Conservation (phyloP, 2,888 invertebrate genomes). For the Pelosia muscerda region DNA sequence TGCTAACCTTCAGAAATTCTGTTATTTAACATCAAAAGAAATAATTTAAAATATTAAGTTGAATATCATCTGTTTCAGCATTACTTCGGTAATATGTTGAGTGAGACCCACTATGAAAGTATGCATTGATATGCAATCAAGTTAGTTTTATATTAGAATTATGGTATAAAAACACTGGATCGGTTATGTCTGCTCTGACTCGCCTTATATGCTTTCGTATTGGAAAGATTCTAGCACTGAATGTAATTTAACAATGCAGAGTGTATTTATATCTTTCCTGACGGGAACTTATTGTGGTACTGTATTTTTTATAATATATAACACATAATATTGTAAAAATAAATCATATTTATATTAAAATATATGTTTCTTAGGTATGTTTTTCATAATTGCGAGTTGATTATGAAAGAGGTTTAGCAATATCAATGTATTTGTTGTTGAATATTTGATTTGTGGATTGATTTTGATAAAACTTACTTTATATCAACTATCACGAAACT, state of each 20-base stretch:
- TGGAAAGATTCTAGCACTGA: neutral
- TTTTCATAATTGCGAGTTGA: neutral
- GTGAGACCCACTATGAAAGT: neutral
- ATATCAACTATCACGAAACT: neutral
- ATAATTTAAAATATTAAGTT: neutral
- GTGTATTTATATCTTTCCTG: neutral
- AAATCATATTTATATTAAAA: neutral
- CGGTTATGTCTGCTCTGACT: slow-evolving; percentile 9
- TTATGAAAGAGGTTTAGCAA: neutral
- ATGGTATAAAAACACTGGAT: neutral
- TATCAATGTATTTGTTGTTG: neutral
- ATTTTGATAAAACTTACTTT: neutral
- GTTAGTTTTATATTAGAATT: neutral
- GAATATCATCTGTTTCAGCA: neutral
- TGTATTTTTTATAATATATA: neutral
- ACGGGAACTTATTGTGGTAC: neutral
- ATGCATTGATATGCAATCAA: too few species aligned
- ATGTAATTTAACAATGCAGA: neutral
- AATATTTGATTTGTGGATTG: neutral
- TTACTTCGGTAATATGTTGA: neutral
- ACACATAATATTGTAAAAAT: neutral
- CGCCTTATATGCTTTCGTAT: neutral
- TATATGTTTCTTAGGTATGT: neutral
- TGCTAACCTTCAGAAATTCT: too few species aligned
- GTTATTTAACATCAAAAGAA: too few species aligned